A percentile compares a stretch with the other conserved stretches of the same genome.
phyloP scores from a whole-genome alignment of 2,113 vertebrate genomes.

The Poeciliopsis prolifica region DNA sequence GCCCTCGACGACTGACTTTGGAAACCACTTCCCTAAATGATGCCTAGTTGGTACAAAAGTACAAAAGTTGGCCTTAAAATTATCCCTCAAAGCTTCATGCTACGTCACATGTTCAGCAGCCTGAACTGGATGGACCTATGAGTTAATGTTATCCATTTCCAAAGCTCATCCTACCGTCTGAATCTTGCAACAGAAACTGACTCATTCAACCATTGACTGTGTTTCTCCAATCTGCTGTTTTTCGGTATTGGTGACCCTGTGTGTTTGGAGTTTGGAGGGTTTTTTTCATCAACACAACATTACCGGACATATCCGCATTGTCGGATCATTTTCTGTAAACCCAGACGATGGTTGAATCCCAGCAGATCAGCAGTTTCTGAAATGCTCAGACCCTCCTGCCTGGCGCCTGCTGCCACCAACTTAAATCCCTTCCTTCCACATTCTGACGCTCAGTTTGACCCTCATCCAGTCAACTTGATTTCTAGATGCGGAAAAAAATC shows the following conservation, averaged over 20 bases:
- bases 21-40: too few species aligned
- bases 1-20: too few species aligned
- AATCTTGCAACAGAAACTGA: not conserved
- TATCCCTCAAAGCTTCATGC: too few species aligned
- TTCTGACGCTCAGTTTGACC: not conserved
- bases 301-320: too few species aligned
- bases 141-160: not conserved
- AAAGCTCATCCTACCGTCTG: not conserved
- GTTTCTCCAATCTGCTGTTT: not conserved
- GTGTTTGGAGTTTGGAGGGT: not conserved
- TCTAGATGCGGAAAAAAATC: too few species aligned
- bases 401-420: not conserved
- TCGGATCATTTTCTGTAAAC: too few species aligned
- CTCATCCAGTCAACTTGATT: too few species aligned
- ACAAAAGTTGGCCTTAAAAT: too few species aligned
- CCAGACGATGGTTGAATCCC: too few species aligned
- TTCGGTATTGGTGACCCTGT: not conserved
- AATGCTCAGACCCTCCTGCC: too few species aligned
- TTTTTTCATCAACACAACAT: not conserved
- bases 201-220: not conserved
- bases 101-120: not conserved
- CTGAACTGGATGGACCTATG: not conserved
- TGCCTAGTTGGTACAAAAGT: too few species aligned
- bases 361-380: too few species aligned
- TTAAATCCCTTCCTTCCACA: not conserved